A percentile compares a stretch with the other conserved stretches of the same genome.
Evolutionary conservation across 2,797 vertebrate genomes (phyloP).

Genomic region (Micromesistius poutassou): DNA sequence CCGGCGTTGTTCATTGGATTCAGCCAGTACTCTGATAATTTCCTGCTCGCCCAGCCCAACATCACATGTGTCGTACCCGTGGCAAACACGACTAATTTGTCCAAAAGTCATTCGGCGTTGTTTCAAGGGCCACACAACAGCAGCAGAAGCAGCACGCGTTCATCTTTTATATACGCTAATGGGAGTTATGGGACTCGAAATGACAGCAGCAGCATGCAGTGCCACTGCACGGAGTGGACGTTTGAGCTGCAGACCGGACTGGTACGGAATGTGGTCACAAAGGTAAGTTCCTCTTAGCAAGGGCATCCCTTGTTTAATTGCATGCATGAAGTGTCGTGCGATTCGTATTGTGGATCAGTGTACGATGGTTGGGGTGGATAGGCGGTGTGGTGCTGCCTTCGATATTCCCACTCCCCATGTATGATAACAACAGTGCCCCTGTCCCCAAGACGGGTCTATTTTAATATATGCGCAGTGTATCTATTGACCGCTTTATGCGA

Average conservation of each 20-base stretch:
- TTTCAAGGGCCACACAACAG: background rate
- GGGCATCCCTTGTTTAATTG: background rate
- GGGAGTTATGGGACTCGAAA: slow-evolving; percentile 41
- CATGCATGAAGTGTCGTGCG: background rate
- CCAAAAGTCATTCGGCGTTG: slow-evolving; percentile 18
- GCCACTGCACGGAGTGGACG: slow-evolving; percentile 77
- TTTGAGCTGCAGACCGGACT: slow-evolving; percentile 86
- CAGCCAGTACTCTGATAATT: slow-evolving; percentile 92
- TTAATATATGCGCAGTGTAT: too few species aligned
- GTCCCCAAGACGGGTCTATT: too few species aligned
- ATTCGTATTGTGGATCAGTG: background rate
- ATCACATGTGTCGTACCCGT: slow-evolving; percentile 75
- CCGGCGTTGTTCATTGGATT: slow-evolving; percentile 93
- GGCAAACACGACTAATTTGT: slow-evolving; percentile 51
- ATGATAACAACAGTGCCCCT: background rate
- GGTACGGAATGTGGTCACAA: slow-evolving; percentile 88
- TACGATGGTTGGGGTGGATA: background rate
- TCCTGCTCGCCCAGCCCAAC: slow-evolving; percentile 87
- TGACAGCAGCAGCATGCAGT: slow-evolving; percentile 60
- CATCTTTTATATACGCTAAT: slow-evolving; percentile 30
- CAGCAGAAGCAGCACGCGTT: slow-evolving; percentile 25
- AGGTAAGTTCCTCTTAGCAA: slow-evolving; percentile 72
- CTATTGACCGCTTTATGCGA: too few species aligned
- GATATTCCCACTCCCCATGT: too few species aligned
- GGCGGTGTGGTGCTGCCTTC: too few species aligned